Base-by-base conservation (phyloP, 2,888 invertebrate genomes). In the Ormyrus nitidulus region DNA sequence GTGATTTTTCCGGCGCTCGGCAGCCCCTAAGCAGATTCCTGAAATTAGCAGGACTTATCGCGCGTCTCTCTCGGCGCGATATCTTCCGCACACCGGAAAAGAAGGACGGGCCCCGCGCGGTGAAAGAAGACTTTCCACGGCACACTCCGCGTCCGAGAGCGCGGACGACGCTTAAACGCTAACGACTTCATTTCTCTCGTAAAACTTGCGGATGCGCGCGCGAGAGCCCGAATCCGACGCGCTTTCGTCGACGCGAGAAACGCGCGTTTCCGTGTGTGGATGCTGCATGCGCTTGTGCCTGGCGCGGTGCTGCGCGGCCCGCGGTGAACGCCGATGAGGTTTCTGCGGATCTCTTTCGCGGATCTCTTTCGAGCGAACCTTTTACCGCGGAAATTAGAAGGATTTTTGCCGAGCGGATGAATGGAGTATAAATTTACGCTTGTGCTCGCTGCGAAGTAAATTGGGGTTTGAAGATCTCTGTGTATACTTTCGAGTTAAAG, bases 151-250 rank as follows among this genome's bases (percentile, higher is more conserved):
- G 19, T 48, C 51, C 46, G 48, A 44, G 61, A 44, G 64, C 44
- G 19, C 8, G 49, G 9, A 5, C 13, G 34, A 34, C 34, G 7
- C 6, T 53, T n/a, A 10, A 13, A 11, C 11, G 61, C 59, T 59
- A 79, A 76, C 79, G 69, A 79, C 73, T 79, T 81, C 76, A 81
- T 81, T 81, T 79, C 79, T 79, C 76, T 81, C 71, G 65, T 74
- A 71, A 75, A 74, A 68, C 58, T 51, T 34, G 70, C 59, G 62
- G 59, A 53, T 58, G 49, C 11, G 19, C 46, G 51, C 59, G 9
- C 9, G 48, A n/a, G 34, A 62, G 44, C 54, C 4, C 62, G 72
- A 59, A n/a, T 34, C 34, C 58, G 7, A 46, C 53, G 56, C 56
- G 54, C 56, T 65, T 59, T 66, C 66, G 58, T 49, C 53, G 49